Evolutionary conservation across 2,888 invertebrate genomes (phyloP).

Genomic region (Cephus pulcher): DNA sequence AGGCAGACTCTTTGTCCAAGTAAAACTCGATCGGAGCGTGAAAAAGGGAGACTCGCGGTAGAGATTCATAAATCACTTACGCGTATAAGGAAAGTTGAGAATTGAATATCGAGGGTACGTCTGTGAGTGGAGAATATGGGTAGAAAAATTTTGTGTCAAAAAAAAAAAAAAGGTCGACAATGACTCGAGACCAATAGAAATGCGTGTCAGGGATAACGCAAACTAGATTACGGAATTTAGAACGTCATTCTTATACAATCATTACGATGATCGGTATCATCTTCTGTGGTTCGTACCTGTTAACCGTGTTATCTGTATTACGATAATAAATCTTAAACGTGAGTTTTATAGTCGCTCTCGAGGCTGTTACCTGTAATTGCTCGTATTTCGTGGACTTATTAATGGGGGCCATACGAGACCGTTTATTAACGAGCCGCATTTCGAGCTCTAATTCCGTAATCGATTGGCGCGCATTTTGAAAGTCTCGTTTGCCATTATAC

Average conservation of each 20-base stretch:
- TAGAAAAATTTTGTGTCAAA: not conserved
- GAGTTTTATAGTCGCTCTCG: not conserved
- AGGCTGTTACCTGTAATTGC: not conserved
- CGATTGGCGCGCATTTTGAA: not conserved
- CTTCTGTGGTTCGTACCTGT: not conserved
- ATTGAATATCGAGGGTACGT: too few species aligned
- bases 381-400: not conserved
- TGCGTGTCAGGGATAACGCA: not conserved
- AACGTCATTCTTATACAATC: not conserved
- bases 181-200: not conserved
- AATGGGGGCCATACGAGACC: not conserved
- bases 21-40: not conserved
- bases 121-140: too few species aligned
- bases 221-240: not conserved
- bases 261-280: not conserved
- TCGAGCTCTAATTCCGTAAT: not conserved
- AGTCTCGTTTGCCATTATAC: not conserved
- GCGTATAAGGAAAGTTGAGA: too few species aligned
- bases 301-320: not conserved
- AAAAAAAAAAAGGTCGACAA: not conserved
- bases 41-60: not conserved
- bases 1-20: not conserved
- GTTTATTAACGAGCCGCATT: not conserved
- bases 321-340: not conserved
- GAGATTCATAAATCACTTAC: not conserved